Conservation (phyloP, 2,888 invertebrate species). For the Sphaerophoria taeniata region DNA sequence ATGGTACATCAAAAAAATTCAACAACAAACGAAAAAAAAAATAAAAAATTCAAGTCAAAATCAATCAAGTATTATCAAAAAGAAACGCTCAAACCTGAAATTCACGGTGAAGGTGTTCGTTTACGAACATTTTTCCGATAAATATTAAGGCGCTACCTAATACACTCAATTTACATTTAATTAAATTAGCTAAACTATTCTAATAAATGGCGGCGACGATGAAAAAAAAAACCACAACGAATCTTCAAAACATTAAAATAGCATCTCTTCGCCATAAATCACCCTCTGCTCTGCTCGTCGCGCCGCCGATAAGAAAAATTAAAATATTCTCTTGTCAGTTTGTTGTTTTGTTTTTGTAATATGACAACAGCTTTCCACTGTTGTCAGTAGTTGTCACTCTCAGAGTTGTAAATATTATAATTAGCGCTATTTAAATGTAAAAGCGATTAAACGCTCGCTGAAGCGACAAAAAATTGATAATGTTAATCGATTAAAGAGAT, state of each 20-base stretch:
- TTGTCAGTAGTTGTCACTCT: background rate
- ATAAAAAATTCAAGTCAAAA: too few species aligned
- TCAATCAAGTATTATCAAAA: too few species aligned
- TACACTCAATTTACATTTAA: constrained; percentile 1
- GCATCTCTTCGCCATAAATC: constrained; percentile 7
- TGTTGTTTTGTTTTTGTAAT: background rate
- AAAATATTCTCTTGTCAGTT: constrained; percentile 19
- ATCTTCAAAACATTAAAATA: constrained; percentile 4
- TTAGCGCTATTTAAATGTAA: constrained; percentile 19
- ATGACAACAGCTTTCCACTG: background rate
- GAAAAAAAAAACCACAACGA: too few species aligned
- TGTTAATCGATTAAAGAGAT: constrained; percentile 1
- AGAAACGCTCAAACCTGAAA: too few species aligned
- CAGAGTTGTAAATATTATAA: constrained; percentile 16
- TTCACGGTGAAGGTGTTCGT: too few species aligned
- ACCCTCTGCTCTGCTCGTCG: background rate
- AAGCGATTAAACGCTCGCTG: background rate
- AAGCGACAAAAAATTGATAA: background rate
- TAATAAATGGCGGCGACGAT: background rate
- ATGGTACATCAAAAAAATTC: too few species aligned
- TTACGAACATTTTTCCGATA: too few species aligned
- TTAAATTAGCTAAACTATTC: constrained; percentile 7
- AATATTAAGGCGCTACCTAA: background rate
- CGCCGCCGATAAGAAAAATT: constrained; percentile 8
- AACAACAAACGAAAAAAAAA: too few species aligned